Conservation (phyloP, 53 echinoderm and acorn worm species). For the Paracentrotus lividus region DNA sequence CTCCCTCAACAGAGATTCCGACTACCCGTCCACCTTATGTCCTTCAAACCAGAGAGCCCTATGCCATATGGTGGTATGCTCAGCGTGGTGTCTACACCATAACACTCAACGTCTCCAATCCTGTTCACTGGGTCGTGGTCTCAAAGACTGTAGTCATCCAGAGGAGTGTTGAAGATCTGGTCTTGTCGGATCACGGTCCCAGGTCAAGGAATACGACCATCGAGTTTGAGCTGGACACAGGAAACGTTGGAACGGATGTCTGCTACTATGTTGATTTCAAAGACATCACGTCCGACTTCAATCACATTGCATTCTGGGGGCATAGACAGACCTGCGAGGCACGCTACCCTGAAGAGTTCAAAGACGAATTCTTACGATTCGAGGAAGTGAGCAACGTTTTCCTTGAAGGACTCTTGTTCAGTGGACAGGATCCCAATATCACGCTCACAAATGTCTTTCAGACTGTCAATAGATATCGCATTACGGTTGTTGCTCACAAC, state of each 20-base stretch:
- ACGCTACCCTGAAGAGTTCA: conserved; percentile 73
- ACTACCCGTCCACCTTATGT: conserved; percentile 79
- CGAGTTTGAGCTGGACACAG: conserved; percentile 86
- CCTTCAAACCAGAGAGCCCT: conserved; percentile 79
- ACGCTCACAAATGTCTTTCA: conserved; percentile 85
- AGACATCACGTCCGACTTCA: conserved; percentile 82
- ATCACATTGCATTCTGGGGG: conserved; percentile 84
- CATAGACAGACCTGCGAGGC: conserved; percentile 77
- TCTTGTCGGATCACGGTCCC: conserved; percentile 84
- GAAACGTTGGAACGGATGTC: conserved; percentile 91
- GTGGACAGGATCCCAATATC: conserved; percentile 81
- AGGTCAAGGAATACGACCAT: conserved; percentile 83
- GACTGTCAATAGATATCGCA: conserved; percentile 76
- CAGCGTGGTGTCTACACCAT: conserved; percentile 83
- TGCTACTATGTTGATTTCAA: conserved; percentile 89
- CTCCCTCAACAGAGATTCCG: conserved; percentile 61
- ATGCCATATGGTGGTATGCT: conserved; percentile 85
- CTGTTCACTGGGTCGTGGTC: conserved; percentile 82
- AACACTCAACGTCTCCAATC: conserved; percentile 83
- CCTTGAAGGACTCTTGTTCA: conserved; percentile 74
- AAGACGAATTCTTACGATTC: conserved; percentile 80
- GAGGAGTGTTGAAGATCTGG: conserved; percentile 74
- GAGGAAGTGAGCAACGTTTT: conserved; percentile 81
- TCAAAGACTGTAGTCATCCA: conserved; percentile 79
- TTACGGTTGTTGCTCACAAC: conserved; percentile 79